A percentile compares a stretch with the other conserved stretches of the same genome.
Evolutionary conservation across 2,113 vertebrate genomes (phyloP).

Genomic region (Scartelaos histophorus): DNA sequence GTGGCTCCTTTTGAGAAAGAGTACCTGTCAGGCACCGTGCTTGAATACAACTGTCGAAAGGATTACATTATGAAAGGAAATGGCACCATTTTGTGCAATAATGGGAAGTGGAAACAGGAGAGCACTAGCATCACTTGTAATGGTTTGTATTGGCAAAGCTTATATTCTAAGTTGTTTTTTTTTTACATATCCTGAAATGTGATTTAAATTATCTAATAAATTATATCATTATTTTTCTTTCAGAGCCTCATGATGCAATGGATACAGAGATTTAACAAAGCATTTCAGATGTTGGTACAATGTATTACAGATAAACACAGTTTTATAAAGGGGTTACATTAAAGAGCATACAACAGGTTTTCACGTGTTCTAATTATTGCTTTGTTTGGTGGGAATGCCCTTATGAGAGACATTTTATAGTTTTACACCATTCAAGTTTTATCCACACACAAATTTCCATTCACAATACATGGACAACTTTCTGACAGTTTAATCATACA

Average conservation of each 20-base stretch:
- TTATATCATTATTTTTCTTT: too few species aligned
- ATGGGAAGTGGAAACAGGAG: slow-evolving; percentile 33
- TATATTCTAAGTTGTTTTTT: neutral
- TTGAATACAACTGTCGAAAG: slow-evolving; percentile 42
- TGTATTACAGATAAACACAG: too few species aligned
- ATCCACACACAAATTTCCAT: too few species aligned
- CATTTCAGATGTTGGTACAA: too few species aligned
- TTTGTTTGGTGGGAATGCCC: too few species aligned
- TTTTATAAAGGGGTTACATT: too few species aligned
- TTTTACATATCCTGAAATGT: neutral
- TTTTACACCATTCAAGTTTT: too few species aligned
- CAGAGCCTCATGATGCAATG: neutral
- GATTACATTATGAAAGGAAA: neutral
- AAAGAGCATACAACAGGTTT: neutral
- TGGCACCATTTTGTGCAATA: neutral
- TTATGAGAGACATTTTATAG: too few species aligned
- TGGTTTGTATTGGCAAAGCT: slow-evolving; percentile 30
- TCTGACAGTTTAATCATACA: too few species aligned
- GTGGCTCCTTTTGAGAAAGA: fast-evolving
- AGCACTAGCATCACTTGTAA: slow-evolving; percentile 26
- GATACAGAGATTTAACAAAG: too few species aligned
- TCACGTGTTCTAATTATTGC: too few species aligned
- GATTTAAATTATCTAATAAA: neutral
- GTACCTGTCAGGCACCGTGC: neutral
- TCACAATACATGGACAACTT: too few species aligned